Base-by-base conservation (phyloP, 2,113 vertebrate species). In the Python bivittatus region DNA sequence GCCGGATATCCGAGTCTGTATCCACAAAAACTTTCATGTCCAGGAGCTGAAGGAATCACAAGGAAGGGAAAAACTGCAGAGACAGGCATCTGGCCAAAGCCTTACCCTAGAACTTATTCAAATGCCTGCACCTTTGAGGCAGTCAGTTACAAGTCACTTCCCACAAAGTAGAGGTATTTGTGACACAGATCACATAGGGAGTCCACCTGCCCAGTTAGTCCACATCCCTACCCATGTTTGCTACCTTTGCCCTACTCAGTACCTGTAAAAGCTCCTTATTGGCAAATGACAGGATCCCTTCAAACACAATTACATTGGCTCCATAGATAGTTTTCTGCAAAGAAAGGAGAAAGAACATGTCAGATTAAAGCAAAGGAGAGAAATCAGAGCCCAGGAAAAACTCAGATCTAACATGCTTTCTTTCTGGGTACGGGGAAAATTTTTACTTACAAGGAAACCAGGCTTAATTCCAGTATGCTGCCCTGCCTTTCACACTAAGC, bases 11-110 rank as follows among this genome's bases (percentile, higher is more conserved):
- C 0, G 99, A 99, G 91, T 99, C 98, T 0, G 98, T 99, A 96
- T 99, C 98, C 93, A 99, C 99, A 88, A 99, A 99, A 95, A 99
- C 98, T 87, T 99, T 99, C 98, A 99, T 99, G 97, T 99, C 99
- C 97, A 99, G 95, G 11, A 99, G 97, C 98, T 99, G 93, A 48
- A 95, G 92, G 90, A 90, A 93, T 93, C 91, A 92, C 90, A 95
- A 91, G 94, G 92, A 94, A 96, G 92, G 11, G 3, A 84, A 93
- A 86, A 17, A 23, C 54, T 27, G 87, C 88, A n/a, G 0, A 0
- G 1, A 15, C 15, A 4, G 54, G 5, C 54, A 44, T 84, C 33
- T 84, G 17, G 42, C 0, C 0, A 44, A 84, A 84, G 0, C 20
- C 4, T 58, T 38, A 0, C 0, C 29, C 23, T 44, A 4, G 25